These are phyloP conservation scores for Formica aserva DNA, from an alignment of 2,888 invertebrate species.

Conservation along the genomic window DNA sequence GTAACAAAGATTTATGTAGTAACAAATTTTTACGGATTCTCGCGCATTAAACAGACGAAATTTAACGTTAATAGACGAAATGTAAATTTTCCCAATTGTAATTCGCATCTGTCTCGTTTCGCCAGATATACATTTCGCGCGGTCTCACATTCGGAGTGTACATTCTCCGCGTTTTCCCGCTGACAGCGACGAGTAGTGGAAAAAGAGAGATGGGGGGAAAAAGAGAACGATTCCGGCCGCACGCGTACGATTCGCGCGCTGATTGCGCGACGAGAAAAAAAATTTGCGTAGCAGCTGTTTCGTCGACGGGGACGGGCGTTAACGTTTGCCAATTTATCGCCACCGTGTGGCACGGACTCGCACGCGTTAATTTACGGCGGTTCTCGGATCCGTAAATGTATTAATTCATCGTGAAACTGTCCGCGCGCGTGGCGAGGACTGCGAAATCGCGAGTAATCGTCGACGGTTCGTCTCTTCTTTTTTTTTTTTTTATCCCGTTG, in stretches of 20 bases:
- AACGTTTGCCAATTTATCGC: constrained; percentile 79
- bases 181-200: background rate
- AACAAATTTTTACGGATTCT: background rate
- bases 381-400: constrained; percentile 64
- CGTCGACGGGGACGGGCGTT: constrained; percentile 65
- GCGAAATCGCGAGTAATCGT: constrained; percentile 45
- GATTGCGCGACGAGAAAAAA: constrained; percentile 55
- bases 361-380: constrained; percentile 71
- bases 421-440: constrained; percentile 6
- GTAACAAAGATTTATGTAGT: background rate
- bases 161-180: constrained; percentile 9
- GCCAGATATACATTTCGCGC: background rate
- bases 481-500: background rate
- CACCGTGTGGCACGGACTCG: constrained; percentile 55
- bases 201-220: constrained; percentile 23
- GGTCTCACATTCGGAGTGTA: background rate
- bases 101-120: background rate
- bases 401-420: no score
- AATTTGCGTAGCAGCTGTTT: constrained; percentile 59
- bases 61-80: background rate
- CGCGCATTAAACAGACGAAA: background rate
- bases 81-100: constrained; percentile 26
- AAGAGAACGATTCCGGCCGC: constrained; percentile 11
- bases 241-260: constrained; percentile 52
- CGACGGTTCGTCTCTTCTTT: background rate